Evolutionary conservation across 2,888 invertebrate genomes (phyloP), one percentile per base, ranked within the genome.

Genomic region (Cryptus armator): DNA sequence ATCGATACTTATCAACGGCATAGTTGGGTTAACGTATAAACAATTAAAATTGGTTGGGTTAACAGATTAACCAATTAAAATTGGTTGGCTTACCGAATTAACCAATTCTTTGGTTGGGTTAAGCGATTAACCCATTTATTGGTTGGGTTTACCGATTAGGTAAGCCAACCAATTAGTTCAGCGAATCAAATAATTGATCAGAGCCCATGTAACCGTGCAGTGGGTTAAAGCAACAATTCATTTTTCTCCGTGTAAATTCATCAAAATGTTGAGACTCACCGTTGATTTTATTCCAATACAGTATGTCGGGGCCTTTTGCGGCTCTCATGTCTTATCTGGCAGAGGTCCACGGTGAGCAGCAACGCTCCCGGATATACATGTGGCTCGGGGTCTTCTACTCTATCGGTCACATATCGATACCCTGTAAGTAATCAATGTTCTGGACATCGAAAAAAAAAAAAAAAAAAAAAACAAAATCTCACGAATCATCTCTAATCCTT

Each of bases 321-420:
- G 91, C 93, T 0, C 86, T 93, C 6, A 92, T 93, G 90, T 92
- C 93, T 2, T 93, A 93, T 80, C 84, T 93, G 72, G 93, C 93
- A 6, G 93, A 93, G 84, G 87, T 93, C 46, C 93, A 93, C 77
- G 88, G 92, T 68, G 91, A 91, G 16, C 80, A 89, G 0, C 90
- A 91, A 44, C 89, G 93, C 75, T 89, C 93, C 12, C 90, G 91
- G 51, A 90, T 90, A 6, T 93, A 92, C 79, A 93, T 93, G 93
- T 93, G 93, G 93, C 85, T 92, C 44, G 93, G 93, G 16, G 91
- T 92, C 10, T 90, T 92, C 46, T 92, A 92, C 76, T 92, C 93
- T 0, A 87, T 93, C 14, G 93, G 92, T 64, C 91, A 93, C 78
- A 93, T 93, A 84, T 92, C 91, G 5, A 93, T 97, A 83, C 96